Evolutionary conservation across 2,888 invertebrate genomes (phyloP).

Genomic region (Drosophila atripex): DNA sequence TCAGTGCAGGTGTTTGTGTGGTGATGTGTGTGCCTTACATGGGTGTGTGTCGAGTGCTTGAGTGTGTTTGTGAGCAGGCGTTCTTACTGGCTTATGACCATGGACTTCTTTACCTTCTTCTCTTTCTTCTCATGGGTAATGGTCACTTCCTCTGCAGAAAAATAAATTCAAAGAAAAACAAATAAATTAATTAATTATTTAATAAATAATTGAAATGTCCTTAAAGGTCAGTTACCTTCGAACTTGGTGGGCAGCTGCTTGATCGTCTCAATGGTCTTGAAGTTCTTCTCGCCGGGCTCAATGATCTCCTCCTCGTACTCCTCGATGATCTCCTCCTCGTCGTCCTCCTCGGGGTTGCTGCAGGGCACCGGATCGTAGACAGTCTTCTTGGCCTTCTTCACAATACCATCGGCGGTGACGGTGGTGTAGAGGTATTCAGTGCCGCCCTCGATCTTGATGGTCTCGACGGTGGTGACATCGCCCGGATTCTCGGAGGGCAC

Average conservation of each 20-base stretch:
- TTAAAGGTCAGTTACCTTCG: constrained; percentile 69
- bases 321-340: constrained; percentile 83
- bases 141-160: constrained; percentile 81
- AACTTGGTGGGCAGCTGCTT: constrained; percentile 80
- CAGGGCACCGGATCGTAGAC: constrained; percentile 82
- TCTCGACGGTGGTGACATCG: constrained; percentile 83
- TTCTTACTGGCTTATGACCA: constrained; percentile 81
- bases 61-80: constrained; percentile 35
- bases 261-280: constrained; percentile 82
- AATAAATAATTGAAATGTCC: neutral
- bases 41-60: constrained; percentile 25
- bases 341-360: constrained; percentile 78
- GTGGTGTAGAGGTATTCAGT: constrained; percentile 83
- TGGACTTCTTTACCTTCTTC: constrained; percentile 82
- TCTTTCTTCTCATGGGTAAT: constrained; percentile 82
- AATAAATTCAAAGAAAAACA: neutral
- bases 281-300: constrained; percentile 83
- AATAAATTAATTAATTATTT: neutral
- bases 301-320: constrained; percentile 84
- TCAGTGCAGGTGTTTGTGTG: constrained; percentile 33
- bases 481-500: constrained; percentile 83
- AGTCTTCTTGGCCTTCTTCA: constrained; percentile 83
- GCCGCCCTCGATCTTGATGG: constrained; percentile 83
- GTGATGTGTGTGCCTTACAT: constrained; percentile 19
- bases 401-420: constrained; percentile 82